Evolutionary conservation across 2,888 invertebrate species (phyloP), one percentile per base, ranked within the genome.

Genomic region (Plagodis dolabraria): DNA sequence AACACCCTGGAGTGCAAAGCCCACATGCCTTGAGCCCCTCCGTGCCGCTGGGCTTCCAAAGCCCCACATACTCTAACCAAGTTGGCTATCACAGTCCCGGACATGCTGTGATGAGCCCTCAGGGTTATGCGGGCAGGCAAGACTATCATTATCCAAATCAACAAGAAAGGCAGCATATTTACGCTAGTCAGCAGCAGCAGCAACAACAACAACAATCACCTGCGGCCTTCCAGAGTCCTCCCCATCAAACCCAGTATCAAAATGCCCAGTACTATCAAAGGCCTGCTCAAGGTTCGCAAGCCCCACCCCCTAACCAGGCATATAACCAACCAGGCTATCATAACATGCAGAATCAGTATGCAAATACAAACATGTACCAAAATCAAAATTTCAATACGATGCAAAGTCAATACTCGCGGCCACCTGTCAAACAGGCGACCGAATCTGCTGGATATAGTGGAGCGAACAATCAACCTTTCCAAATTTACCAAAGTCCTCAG

Each of bases 401-500:
- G 72, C 90, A 88, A 64, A 86, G 79, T 70, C 80, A 86, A 7
- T 91, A 87, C 65, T 80, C 67, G 35, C 59, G 86, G 59, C 90
- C 87, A 57, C 70, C 82, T n/a, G 68, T 83, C 42, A 91, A 89
- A 71, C 82, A 80, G 67, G 70, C 75, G 58, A 65, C 75, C 36
- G 89, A 90, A 58, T 82, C 69, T 53, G 71, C 83, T 48, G 79
- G 71, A 1, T 91, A 87, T 71, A 82, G 75, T 8, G 68, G 76
- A 50, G 62, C 76, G 38, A 85, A 70, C 47, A 86, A 82, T 64
- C 86, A 82, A 62, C 74, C 80, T 6, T 92, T 88, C 72, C 90
- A 90, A 77, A 83, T 90, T 63, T 91, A 91, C 70, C 90, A 91
- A 81, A 91, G 90, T 70, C 92, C 90, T 44, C 89, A 88, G 59